A percentile compares a stretch with the other conserved stretches of the same genome.
phyloP scores from a whole-genome alignment of 2,888 invertebrate species.

The Cephus pygmeus region DNA sequence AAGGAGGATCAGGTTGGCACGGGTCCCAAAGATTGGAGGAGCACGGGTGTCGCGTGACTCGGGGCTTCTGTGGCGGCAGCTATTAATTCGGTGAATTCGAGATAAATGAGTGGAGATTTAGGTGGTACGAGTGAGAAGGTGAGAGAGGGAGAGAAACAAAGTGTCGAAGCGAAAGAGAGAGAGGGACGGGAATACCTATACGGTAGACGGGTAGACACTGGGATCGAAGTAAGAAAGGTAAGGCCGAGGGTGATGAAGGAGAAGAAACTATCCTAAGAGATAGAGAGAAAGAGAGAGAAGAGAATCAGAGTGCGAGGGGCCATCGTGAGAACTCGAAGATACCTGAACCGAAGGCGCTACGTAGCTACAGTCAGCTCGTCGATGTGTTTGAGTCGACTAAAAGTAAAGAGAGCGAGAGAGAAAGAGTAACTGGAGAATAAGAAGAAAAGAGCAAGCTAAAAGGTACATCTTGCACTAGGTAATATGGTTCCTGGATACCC shows the following conservation, averaged over 20 bases:
- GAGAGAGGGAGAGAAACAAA: neutral
- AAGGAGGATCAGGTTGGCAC: neutral
- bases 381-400: neutral
- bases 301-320: neutral
- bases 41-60: neutral
- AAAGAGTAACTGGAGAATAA: neutral
- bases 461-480: neutral
- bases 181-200: neutral
- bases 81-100: slow-evolving; percentile 9
- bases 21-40: neutral
- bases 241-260: neutral
- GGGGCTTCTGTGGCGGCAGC: neutral
- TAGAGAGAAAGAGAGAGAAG: neutral
- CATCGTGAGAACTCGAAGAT: slow-evolving; percentile 6
- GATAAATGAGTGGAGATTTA: neutral
- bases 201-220: neutral
- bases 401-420: neutral
- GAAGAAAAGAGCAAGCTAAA: neutral
- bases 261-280: neutral
- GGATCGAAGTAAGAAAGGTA: neutral
- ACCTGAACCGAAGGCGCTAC: neutral
- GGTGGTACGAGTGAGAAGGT: neutral
- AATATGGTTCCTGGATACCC: neutral
- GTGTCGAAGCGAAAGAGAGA: neutral
- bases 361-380: neutral